phyloP scores from a whole-genome alignment of 2,888 invertebrate species.

The Sphaerophoria rueppellii region DNA sequence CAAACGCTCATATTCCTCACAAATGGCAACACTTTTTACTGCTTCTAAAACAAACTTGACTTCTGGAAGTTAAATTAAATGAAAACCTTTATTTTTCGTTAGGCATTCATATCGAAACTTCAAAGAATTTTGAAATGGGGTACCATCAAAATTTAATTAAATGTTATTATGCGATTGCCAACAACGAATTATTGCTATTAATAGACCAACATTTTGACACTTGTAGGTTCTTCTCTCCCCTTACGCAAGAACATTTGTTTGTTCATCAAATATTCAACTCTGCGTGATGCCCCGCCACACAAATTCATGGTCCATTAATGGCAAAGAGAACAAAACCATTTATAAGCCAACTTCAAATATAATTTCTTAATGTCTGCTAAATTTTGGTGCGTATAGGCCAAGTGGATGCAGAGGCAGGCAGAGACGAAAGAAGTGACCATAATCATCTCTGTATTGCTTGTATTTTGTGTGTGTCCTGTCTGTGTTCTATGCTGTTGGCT shows the following conservation, averaged over 20 bases:
- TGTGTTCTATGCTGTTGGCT: background rate
- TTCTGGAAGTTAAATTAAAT: too few species aligned
- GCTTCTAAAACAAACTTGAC: too few species aligned
- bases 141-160: too few species aligned
- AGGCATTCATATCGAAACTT: too few species aligned
- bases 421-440: too few species aligned
- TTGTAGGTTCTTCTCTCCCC: background rate
- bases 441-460: too few species aligned
- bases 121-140: too few species aligned
- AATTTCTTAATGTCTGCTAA: conserved; percentile 23
- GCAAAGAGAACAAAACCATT: background rate
- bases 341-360: conserved; percentile 29
- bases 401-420: background rate
- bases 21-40: too few species aligned
- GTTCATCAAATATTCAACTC: conserved; percentile 20
- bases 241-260: conserved; percentile 7
- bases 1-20: too few species aligned
- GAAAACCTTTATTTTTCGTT: too few species aligned
- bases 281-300: background rate
- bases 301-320: conserved; percentile 16
- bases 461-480: too few species aligned
- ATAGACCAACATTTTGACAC: background rate
- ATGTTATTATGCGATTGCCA: background rate
- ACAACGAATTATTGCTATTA: background rate
- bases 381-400: conserved; percentile 1